phyloP scores from a whole-genome alignment of 2,113 vertebrate species.

The Orthonyx spaldingii region DNA sequence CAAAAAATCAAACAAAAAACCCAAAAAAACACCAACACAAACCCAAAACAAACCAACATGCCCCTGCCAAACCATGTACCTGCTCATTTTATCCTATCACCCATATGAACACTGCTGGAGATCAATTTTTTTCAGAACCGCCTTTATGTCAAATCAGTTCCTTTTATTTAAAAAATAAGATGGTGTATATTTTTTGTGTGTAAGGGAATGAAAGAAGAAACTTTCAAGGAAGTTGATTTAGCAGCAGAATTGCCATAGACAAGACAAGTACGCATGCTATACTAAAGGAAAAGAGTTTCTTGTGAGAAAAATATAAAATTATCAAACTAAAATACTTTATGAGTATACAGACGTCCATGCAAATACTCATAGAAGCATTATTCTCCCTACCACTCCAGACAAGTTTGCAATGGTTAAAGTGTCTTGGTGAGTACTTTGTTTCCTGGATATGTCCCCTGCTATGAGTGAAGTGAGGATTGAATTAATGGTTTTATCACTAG shows the following conservation, averaged over 20 bases:
- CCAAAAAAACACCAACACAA: neutral
- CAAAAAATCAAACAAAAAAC: neutral
- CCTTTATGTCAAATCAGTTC: neutral
- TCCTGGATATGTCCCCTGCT: neutral
- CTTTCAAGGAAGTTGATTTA: neutral
- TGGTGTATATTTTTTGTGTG: neutral
- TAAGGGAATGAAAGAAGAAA: neutral
- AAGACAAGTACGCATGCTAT: neutral
- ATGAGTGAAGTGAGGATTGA: neutral
- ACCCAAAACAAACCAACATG: neutral
- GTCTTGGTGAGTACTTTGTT: neutral
- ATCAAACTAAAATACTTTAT: neutral
- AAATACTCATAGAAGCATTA: neutral
- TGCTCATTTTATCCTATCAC: neutral
- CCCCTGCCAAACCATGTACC: neutral
- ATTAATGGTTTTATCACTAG: neutral
- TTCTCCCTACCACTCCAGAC: neutral
- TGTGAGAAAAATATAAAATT: neutral
- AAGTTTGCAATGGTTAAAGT: neutral
- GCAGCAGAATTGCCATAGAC: neutral
- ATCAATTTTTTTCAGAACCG: neutral
- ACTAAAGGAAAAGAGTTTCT: neutral
- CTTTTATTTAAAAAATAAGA: constrained; percentile 32
- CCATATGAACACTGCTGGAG: neutral
- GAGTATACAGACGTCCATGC: neutral